Evolutionary conservation across 2,888 invertebrate genomes (phyloP), one percentile per base, ranked within the genome.

Genomic region (Phalera bucephala): DNA sequence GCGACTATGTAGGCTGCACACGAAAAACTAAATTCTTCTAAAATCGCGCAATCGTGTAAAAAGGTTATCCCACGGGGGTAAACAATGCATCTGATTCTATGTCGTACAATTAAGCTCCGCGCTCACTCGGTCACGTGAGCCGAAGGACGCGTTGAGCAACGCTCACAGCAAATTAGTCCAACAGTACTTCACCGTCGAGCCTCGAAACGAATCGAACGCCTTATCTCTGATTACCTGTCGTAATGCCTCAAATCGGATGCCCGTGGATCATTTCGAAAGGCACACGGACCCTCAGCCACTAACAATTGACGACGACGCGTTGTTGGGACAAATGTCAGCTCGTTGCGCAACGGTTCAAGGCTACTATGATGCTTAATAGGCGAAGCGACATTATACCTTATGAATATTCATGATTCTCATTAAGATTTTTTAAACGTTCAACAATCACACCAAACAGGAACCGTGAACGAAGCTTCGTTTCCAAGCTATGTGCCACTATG

Each of bases 291-390:
- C 48, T 60, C 45, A 36, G 43, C 40, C 45, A 50, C 47, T 47
- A 44, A 60, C 61, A 66, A 64, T 65, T 64, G 65, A 68, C 64
- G 65, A 62, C 44, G 61, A 47, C 60, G 55, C 53, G 39, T 43
- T 56, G 53, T 45, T 55, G 52, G 57, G 66, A 66, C 68, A 79
- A 81, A 82, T 76, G 74, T 62, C 74, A 67, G 43, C 41, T 33
- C 36, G 57, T 80, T 80, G 68, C 76, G 77, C 74, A 80, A 83
- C 57, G 67, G 84, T 81, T 86, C 86, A 87, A 87, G 84, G 86
- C 63, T 75, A 72, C 64, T 58, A 65, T 36, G 48, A 53, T 60
- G 57, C 52, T 58, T 61, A 57, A 56, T 45, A 40, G 52, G 49
- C 48, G 52, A 69, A 64, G 55, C 64, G 63, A 65, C 67, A 66